These are phyloP conservation scores for Conus canariensis DNA, from an alignment of 2,888 invertebrate species.

Conservation along the genomic window DNA sequence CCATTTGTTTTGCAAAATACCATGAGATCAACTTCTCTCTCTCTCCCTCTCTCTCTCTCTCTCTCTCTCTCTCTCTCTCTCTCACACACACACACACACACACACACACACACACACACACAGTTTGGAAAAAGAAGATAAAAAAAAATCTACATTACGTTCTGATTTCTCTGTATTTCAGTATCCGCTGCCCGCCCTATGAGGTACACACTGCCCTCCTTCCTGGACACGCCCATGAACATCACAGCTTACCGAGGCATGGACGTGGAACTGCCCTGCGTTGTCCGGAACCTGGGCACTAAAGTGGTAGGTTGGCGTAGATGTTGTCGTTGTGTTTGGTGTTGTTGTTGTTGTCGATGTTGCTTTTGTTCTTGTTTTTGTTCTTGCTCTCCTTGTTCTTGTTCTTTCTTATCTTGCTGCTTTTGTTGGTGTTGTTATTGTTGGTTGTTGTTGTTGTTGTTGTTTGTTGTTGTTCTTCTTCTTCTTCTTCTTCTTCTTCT, in stretches of 20 bases:
- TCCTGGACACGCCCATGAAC: conserved; percentile 59
- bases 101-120: too few species aligned
- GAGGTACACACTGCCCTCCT: conserved; percentile 56
- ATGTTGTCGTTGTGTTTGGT: neutral
- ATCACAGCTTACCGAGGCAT: conserved; percentile 61
- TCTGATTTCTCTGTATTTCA: conserved; percentile 33
- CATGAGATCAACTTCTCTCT: too few species aligned
- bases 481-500: too few species aligned
- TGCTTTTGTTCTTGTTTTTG: neutral
- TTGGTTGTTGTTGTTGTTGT: too few species aligned
- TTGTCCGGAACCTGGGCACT: conserved; percentile 66
- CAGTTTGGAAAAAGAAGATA: too few species aligned
- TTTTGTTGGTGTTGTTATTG: neutral
- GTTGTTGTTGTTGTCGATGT: neutral
- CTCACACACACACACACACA: too few species aligned
- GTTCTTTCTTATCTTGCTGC: neutral
- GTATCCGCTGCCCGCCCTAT: conserved; percentile 51
- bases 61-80: too few species aligned
- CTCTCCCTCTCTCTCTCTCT: too few species aligned
- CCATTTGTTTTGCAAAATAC: too few species aligned
- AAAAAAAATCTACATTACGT: too few species aligned
- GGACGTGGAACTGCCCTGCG: conserved; percentile 63
- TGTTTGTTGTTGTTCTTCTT: neutral
- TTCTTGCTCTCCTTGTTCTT: too few species aligned
- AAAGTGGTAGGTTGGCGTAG: conserved; percentile 58